Evolutionary conservation across 2,113 vertebrate species (phyloP).

Genomic region (Oryzias melastigma): DNA sequence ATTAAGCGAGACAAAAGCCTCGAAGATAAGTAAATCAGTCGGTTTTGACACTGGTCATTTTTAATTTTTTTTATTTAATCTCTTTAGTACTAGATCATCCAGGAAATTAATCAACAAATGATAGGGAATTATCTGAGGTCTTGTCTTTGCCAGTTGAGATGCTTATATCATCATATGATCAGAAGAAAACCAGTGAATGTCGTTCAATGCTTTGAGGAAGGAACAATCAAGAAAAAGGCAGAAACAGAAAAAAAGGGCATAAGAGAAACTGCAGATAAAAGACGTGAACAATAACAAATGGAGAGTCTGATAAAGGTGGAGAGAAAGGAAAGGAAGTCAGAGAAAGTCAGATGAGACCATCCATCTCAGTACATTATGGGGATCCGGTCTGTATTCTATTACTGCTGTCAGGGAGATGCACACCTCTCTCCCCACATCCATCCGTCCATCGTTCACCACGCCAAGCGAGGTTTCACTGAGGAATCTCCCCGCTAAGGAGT

Average conservation of each 20-base stretch:
- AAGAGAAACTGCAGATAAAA: slow-evolving; percentile 8
- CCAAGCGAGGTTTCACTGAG: slow-evolving; percentile 91
- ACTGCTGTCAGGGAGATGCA: slow-evolving; percentile 70
- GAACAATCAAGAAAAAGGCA: slow-evolving; percentile 30
- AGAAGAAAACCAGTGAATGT: slow-evolving; percentile 39
- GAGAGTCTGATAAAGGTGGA: slow-evolving; percentile 14
- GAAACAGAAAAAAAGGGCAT: not conserved
- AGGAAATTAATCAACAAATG: slow-evolving; percentile 33
- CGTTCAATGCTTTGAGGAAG: slow-evolving; percentile 33
- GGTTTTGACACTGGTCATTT: no score
- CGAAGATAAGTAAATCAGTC: no score
- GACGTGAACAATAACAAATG: slow-evolving; percentile 16
- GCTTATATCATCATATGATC: slow-evolving; percentile 34
- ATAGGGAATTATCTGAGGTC: slow-evolving; percentile 26
- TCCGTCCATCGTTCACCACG: slow-evolving; percentile 49
- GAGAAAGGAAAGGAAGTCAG: slow-evolving; percentile 27
- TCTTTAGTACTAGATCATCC: slow-evolving; percentile 1
- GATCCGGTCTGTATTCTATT: slow-evolving; percentile 72
- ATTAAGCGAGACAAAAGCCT: no score
- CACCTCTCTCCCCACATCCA: slow-evolving; percentile 68
- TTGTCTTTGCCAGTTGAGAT: slow-evolving; percentile 17
- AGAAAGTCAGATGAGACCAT: slow-evolving; percentile 86
- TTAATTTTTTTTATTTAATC: no score
- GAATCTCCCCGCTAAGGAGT: slow-evolving; percentile 98
- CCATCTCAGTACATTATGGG: slow-evolving; percentile 91